A percentile compares a stretch with the other conserved stretches of the same genome.
Evolutionary conservation across 2,888 invertebrate genomes (phyloP).

Genomic region (Poecilus cupreus): DNA sequence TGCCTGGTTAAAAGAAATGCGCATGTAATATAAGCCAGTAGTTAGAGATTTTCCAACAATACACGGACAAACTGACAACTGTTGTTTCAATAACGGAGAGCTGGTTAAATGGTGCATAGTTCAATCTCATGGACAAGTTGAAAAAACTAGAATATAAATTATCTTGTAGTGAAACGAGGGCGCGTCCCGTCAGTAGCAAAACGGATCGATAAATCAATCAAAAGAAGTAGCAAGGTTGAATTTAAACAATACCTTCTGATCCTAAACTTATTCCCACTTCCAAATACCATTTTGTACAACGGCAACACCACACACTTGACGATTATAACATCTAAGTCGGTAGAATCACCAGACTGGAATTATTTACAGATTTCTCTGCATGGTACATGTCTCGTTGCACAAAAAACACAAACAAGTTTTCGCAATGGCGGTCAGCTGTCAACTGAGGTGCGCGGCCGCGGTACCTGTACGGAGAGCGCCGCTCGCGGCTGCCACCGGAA

Average conservation of each 20-base stretch:
- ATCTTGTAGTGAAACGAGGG: background rate
- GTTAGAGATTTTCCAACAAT: background rate
- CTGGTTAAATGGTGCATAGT: background rate
- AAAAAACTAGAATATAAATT: background rate
- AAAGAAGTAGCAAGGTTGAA: background rate
- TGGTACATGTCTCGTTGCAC: constrained; percentile 12
- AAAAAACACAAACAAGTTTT: constrained; percentile 16
- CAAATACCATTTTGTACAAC: constrained; percentile 69
- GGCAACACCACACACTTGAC: constrained; percentile 20
- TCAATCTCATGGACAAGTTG: background rate
- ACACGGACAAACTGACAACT: background rate
- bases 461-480: constrained; percentile 1
- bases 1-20: no score
- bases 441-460: constrained; percentile 57
- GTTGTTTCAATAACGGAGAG: background rate
- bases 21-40: no score
- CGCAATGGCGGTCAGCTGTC: constrained; percentile 60
- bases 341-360: constrained; percentile 22
- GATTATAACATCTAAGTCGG: constrained; percentile 39
- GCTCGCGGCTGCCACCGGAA: background rate
- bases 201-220: constrained; percentile 24
- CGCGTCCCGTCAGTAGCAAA: constrained; percentile 10
- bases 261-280: constrained; percentile 75
- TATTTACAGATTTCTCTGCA: constrained; percentile 2
- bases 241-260: constrained; percentile 73